Conservation (phyloP, 2,797 vertebrate species). For the Karalla daura region DNA sequence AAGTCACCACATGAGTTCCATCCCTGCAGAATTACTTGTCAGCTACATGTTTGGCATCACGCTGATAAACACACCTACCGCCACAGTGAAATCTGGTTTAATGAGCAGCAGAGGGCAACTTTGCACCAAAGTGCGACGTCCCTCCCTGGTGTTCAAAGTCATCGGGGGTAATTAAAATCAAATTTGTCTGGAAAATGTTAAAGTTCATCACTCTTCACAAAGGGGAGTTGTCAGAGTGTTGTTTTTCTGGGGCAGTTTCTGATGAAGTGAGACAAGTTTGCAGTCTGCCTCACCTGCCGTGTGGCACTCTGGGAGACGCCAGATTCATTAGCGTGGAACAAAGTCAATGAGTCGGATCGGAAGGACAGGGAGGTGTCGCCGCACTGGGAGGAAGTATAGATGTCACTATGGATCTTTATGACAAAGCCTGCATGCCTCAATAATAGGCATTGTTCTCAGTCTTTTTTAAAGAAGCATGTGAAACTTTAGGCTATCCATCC, state of each 20-base stretch:
- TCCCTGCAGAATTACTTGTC: constrained; percentile 22
- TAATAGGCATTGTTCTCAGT: background rate
- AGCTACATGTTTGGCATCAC: constrained; percentile 18
- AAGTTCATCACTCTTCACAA: constrained; percentile 43
- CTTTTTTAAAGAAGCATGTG: background rate
- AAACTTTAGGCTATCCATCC: no score
- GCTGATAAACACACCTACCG: constrained; percentile 10
- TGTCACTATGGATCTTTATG: constrained; percentile 4
- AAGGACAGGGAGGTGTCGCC: constrained; percentile 32
- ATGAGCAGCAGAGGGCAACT: constrained; percentile 44
- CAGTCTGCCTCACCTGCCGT: background rate
- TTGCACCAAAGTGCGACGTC: constrained; percentile 5
- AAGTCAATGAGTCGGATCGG: constrained; percentile 22
- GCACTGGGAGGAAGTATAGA: constrained; percentile 13
- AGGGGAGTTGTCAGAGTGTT: constrained; percentile 19
- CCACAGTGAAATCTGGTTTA: constrained; percentile 21
- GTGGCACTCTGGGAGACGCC: constrained; percentile 22
- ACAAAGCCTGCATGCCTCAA: background rate
- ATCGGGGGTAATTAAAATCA: constrained; percentile 54
- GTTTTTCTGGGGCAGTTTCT: constrained; percentile 22
- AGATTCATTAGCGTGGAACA: constrained; percentile 21
- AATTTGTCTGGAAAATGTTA: constrained; percentile 56
- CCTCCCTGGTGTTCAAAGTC: constrained; percentile 8
- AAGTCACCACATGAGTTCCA: constrained; percentile 6
- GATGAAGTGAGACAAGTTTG: constrained; percentile 10